Conservation (phyloP, 2,888 invertebrate species). For the Dendrolimus houi region DNA sequence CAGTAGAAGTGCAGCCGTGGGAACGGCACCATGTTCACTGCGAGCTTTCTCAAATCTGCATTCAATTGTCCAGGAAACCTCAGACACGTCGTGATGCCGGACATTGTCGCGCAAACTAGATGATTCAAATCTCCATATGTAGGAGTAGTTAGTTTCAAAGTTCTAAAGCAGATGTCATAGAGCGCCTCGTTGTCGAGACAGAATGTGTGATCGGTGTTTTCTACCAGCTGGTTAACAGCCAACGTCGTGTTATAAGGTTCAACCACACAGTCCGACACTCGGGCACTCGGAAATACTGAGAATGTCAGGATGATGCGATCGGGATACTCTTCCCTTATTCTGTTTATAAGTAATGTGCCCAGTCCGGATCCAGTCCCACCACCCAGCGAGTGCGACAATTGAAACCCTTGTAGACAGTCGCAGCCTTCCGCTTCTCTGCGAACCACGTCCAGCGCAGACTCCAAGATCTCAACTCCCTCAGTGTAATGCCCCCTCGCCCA, state of each 20-base stretch:
- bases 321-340: conserved; percentile 93
- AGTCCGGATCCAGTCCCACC: conserved; percentile 70
- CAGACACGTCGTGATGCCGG: conserved; percentile 89
- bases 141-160: conserved; percentile 83
- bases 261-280: conserved; percentile 81
- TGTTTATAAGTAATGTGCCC: conserved; percentile 84
- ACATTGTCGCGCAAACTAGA: conserved; percentile 89
- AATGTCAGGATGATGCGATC: conserved; percentile 90
- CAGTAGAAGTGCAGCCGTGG: conserved; percentile 77
- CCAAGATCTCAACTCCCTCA: conserved; percentile 91
- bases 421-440: conserved; percentile 91
- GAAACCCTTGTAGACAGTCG: conserved; percentile 93
- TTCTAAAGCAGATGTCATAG: conserved; percentile 87
- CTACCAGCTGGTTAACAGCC: conserved; percentile 89
- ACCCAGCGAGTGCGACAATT: conserved; percentile 84
- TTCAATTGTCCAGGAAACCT: conserved; percentile 77
- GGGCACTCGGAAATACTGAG: conserved; percentile 87
- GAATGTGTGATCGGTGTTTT: conserved; percentile 81
- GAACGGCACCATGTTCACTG: conserved; percentile 79
- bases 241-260: conserved; percentile 90
- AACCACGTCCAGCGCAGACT: conserved; percentile 87
- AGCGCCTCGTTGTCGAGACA: conserved; percentile 84
- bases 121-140: conserved; percentile 90
- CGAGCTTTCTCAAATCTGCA: conserved; percentile 60
- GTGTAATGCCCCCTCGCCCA: conserved; percentile 89